Percentiles rank a stretch among this genome's conserved stretches.
Conservation (phyloP, 1,140 invertebrate species). For the Microplitis demolitor region DNA sequence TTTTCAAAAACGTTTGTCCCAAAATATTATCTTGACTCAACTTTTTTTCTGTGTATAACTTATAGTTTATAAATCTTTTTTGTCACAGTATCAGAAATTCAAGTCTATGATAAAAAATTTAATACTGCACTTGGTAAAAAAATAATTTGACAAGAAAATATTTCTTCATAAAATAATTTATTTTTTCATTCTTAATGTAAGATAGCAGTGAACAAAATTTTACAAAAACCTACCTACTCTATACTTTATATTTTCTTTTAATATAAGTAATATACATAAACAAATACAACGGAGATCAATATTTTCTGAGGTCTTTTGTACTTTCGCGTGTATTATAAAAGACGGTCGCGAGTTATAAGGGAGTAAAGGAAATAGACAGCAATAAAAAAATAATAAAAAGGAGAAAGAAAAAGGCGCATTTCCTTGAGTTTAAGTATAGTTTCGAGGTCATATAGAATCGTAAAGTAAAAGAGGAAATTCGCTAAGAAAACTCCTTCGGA, state of each 20-base stretch:
- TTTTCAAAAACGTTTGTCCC: no score
- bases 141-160: no score
- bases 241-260: no score
- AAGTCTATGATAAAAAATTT: no score
- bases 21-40: no score
- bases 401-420: not conserved
- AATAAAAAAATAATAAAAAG: constrained; percentile 11
- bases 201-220: not conserved
- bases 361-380: constrained; percentile 28
- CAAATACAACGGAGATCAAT: constrained; percentile 2
- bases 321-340: constrained; percentile 29
- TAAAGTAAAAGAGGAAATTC: constrained; percentile 31
- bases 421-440: constrained; percentile 40
- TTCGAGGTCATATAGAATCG: constrained; percentile 25
- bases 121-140: no score
- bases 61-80: no score
- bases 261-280: not conserved
- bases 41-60: no score
- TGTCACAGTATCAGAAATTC: no score
- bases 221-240: not conserved
- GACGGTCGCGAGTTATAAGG: constrained; percentile 24
- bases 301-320: not conserved
- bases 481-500: not conserved
- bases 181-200: not conserved
- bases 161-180: no score